These are phyloP conservation scores for Unio pictorum DNA, from an alignment of 2,888 invertebrate genomes.

Conservation along the genomic window DNA sequence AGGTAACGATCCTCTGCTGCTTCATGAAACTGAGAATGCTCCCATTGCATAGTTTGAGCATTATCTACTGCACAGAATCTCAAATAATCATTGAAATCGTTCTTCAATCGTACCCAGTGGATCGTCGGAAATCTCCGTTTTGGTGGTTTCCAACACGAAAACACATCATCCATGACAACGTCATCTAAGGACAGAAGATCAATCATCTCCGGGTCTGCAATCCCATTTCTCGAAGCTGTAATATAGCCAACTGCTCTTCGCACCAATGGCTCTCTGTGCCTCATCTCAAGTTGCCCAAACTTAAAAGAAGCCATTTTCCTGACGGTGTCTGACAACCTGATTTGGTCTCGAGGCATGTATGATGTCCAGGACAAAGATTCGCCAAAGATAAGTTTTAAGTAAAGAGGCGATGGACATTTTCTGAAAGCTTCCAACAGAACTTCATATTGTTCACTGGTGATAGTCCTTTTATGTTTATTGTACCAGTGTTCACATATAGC, in stretches of 20 bases:
- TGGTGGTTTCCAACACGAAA: constrained; percentile 34
- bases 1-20: constrained; percentile 79
- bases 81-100: constrained; percentile 52
- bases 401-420: constrained; percentile 59
- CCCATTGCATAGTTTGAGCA: constrained; percentile 76
- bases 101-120: constrained; percentile 57
- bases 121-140: constrained; percentile 60
- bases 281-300: constrained; percentile 62
- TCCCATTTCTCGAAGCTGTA: constrained; percentile 83
- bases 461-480: constrained; percentile 28
- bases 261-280: constrained; percentile 63
- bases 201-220: constrained; percentile 86
- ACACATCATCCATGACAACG: constrained; percentile 56
- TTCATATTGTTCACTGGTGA: constrained; percentile 77
- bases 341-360: constrained; percentile 35
- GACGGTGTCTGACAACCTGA: constrained; percentile 54
- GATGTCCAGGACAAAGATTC: constrained; percentile 62
- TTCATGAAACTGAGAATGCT: constrained; percentile 77
- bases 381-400: constrained; percentile 55
- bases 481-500: constrained; percentile 58
- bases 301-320: constrained; percentile 55
- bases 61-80: constrained; percentile 51
- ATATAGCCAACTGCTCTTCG: constrained; percentile 79
- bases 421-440: constrained; percentile 78
- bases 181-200: constrained; percentile 73